Conservation (phyloP, 2,888 invertebrate species). For the Drosophila koepferae region DNA sequence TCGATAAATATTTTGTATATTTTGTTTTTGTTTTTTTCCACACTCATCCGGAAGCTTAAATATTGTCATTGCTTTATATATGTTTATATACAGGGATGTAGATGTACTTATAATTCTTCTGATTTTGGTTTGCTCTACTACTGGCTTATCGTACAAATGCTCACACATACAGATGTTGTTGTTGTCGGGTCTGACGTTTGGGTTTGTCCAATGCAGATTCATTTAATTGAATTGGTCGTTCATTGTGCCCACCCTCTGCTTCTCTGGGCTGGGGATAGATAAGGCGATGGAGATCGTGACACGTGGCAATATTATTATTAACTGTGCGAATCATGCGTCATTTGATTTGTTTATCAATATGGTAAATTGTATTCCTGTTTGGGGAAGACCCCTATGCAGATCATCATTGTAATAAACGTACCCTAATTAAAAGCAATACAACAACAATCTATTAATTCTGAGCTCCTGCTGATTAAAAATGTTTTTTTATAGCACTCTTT, state of each 20-base stretch:
- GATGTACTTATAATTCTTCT: background rate
- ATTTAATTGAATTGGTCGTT: slow-evolving; percentile 42
- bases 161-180: background rate
- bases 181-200: background rate
- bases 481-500: background rate
- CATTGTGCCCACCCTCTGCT: slow-evolving; percentile 12
- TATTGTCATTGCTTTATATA: background rate
- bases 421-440: background rate
- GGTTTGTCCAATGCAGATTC: slow-evolving; percentile 21
- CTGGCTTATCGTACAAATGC: slow-evolving; percentile 36
- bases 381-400: background rate
- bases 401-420: background rate
- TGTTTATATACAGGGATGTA: background rate
- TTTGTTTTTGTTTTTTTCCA: background rate
- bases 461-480: background rate
- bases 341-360: slow-evolving; percentile 11
- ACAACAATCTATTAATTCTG: too few species aligned
- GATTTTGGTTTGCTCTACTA: slow-evolving; percentile 4
- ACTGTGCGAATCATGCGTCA: slow-evolving; percentile 1
- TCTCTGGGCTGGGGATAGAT: slow-evolving; percentile 34
- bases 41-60: slow-evolving; percentile 5
- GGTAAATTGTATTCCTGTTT: slow-evolving; percentile 1
- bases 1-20: slow-evolving; percentile 1
- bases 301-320: slow-evolving; percentile 28
- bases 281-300: slow-evolving; percentile 29